Percentiles rank a stretch among this genome's conserved stretches.
phyloP scores from a whole-genome alignment of 2,113 vertebrate species.

The Lepus americanus region DNA sequence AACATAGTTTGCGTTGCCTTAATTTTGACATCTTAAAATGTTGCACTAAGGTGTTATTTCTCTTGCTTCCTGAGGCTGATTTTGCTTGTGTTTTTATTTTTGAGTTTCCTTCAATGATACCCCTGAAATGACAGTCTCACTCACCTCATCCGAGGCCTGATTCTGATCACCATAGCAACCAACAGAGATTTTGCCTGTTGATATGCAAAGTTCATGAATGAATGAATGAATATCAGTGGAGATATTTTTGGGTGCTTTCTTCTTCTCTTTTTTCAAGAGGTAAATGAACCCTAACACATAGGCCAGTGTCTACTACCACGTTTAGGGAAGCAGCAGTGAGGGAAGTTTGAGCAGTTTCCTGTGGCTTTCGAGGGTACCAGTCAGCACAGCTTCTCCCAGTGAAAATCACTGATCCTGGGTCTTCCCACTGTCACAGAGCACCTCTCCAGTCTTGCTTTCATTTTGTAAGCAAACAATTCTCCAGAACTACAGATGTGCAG shows the following conservation, averaged over 20 bases:
- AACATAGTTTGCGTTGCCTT: neutral
- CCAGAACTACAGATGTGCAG: neutral
- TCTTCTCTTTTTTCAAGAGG: neutral
- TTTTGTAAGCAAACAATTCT: neutral
- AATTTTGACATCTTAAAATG: slow-evolving; percentile 23
- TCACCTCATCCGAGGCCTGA: neutral
- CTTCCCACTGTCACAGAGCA: neutral
- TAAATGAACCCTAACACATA: neutral
- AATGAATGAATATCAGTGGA: neutral
- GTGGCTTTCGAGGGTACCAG: accelerated
- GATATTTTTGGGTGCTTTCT: neutral
- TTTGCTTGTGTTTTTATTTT: neutral
- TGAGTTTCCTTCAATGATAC: neutral
- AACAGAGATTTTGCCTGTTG: neutral
- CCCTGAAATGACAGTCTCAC: neutral
- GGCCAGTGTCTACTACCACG: neutral
- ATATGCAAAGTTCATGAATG: neutral
- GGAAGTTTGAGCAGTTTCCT: neutral
- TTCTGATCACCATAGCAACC: neutral
- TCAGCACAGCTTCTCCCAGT: neutral
- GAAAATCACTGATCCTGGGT: neutral
- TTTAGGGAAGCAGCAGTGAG: neutral
- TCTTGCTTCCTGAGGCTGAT: neutral
- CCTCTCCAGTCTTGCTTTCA: neutral
- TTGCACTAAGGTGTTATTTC: neutral